phyloP scores from a whole-genome alignment of 2,113 vertebrate species.

The Antechinus flavipes region DNA sequence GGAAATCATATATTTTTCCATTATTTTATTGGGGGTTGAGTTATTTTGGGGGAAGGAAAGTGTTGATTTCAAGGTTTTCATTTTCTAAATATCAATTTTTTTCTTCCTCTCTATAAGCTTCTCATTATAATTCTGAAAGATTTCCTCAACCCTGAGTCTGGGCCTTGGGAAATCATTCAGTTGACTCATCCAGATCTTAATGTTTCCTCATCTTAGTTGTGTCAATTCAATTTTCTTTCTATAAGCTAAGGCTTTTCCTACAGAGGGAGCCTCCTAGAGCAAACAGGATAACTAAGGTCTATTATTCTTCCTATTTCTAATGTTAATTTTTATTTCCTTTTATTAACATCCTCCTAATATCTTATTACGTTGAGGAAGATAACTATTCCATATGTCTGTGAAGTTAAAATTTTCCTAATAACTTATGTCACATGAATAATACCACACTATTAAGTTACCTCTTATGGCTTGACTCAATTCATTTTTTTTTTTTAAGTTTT shows the following conservation, averaged over 20 bases:
- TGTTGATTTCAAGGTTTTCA: not conserved
- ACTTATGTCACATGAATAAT: not conserved
- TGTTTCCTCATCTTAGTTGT: not conserved
- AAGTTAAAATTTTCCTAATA: not conserved
- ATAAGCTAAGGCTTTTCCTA: not conserved
- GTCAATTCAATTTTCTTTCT: not conserved
- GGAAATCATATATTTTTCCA: conserved; percentile 61
- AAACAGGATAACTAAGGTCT: not conserved
- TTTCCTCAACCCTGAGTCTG: not conserved
- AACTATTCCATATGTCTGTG: not conserved
- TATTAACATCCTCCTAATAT: not conserved
- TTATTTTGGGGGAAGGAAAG: conserved; percentile 34
- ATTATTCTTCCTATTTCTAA: not conserved
- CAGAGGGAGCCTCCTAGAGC: not conserved
- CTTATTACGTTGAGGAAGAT: not conserved
- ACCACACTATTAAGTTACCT: not conserved
- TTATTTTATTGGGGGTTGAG: not conserved
- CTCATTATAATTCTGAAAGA: not conserved
- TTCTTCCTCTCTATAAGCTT: conserved; percentile 24
- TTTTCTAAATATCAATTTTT: not conserved
- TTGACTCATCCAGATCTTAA: not conserved
- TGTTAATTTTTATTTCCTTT: not conserved
- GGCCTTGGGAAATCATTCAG: not conserved
- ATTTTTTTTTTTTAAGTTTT: not conserved
- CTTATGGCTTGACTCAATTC: not conserved